phyloP scores from a whole-genome alignment of 2,113 vertebrate genomes.

The Falcunculus frontatus region DNA sequence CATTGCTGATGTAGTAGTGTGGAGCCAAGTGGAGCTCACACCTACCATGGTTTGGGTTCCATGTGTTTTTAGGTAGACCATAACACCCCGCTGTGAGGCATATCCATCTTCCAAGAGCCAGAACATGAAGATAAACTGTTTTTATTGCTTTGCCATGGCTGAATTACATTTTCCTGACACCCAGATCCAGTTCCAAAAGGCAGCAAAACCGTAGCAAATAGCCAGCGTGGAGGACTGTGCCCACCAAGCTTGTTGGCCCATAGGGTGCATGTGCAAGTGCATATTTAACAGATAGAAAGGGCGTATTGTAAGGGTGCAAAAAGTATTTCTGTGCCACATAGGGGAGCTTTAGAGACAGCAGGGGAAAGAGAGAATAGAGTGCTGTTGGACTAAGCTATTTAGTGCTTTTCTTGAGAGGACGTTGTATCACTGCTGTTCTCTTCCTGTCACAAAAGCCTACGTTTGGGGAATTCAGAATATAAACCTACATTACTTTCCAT shows the following conservation, averaged over 20 bases:
- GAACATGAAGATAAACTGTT: neutral
- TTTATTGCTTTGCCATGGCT: neutral
- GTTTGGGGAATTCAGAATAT: neutral
- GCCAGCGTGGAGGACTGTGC: neutral
- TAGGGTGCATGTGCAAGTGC: neutral
- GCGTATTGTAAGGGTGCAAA: neutral
- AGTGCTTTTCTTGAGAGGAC: neutral
- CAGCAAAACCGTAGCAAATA: neutral
- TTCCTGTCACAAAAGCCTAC: neutral
- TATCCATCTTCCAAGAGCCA: neutral
- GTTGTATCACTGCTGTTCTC: neutral
- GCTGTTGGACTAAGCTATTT: neutral
- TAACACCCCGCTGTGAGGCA: neutral
- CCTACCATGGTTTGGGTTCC: neutral
- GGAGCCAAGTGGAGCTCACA: neutral
- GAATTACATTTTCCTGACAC: neutral
- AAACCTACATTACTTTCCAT: neutral
- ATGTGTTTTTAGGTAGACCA: neutral
- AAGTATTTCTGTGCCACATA: neutral
- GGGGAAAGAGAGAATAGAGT: neutral
- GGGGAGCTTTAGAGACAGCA: neutral
- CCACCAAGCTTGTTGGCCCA: neutral
- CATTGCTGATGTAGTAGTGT: neutral
- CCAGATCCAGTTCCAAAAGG: neutral
- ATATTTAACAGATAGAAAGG: neutral